Base-by-base conservation (phyloP, 1,140 invertebrate species). In the Heterodera schachtii region DNA sequence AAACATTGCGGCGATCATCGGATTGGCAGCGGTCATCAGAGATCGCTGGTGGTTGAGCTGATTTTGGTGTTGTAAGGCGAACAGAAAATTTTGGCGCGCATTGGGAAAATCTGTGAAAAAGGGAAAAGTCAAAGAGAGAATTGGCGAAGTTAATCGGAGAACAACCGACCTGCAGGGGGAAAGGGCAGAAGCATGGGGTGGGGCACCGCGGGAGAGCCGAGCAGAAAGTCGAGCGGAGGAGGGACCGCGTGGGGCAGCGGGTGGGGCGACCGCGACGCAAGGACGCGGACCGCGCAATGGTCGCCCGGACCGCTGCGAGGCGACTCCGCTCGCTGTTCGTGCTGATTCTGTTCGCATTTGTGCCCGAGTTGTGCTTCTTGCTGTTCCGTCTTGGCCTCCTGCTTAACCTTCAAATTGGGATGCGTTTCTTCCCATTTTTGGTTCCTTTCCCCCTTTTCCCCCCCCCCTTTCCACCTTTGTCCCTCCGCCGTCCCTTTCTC, bases 1-100 rank as follows among this genome's bases (percentile, higher is more conserved):
- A 43, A 71, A 16, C 69, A 71, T 71, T 46, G 69, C 69, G 1
- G 69, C 69, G 8, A 41, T 46, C 69, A 71, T 11, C 21, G 69
- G 69, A n/a, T 71, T 71, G 21, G 69, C 69, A 46, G 69, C 69
- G 8, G 69, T n/a, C 69, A 71, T 9, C 69, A 71, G 69, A 46
- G 8, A 41, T 41, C 69, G 69, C 69, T 71, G 69, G 69, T 46
- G 31, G 2, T 71, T 9, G 1, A 41, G 69, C 69, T 71, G 69
- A 16, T 46, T 13, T 41, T 71, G 69, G 31, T 71, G 69, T 46
- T 71, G 69, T 6, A 46, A 41, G 69, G 69, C 69, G 9, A 71
- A 46, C 16, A 71, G 21, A n/a, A 71, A 46, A 41, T 43, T 9
- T 7, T 71, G 7, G 69, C 44, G 69, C 13, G 69, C 7, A 71